Base-by-base conservation (phyloP, 1,140 invertebrate genomes). In the Cyrtorhinus lividipennis region DNA sequence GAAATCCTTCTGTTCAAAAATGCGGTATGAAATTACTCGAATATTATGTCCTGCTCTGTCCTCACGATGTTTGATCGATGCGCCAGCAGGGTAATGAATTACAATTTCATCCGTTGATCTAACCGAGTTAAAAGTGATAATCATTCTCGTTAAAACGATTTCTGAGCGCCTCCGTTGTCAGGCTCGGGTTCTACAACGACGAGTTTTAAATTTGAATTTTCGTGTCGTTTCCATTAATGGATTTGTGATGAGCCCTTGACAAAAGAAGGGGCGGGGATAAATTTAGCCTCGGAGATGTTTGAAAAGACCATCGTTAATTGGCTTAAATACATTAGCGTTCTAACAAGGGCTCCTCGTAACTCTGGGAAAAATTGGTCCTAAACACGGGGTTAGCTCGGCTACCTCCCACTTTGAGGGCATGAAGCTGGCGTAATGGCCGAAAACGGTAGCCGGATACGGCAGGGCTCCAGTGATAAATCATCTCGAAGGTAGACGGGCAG, bases 381-480 rank as follows among this genome's bases (percentile, higher is more conserved):
- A 53, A 53, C 48, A 53, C 48, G 48, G 48, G 48, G 48, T 53
- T 53, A 12, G 12, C n/a, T n/a, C n/a, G n/a, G n/a, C 48, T 53
- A 53, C 48, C 48, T 53, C 48, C 48, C 48, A 53, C 48, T 53
- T 53, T 53, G 48, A 53, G 10, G 10, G 20, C 48, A 22, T 22
- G 48, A 53, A 22, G 20, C 20, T 12, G 38, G 48, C 48, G 48
- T 53, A 53, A 53, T 53, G 48, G 48, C 48, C 18, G 48, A 53
- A 53, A 53, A 53, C 48, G 20, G 48, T 53, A 53, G 48, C 48
- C 8, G 20, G 48, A 12, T 53, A 53, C 10, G 48, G 48, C 48
- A 20, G n/a, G n/a, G n/a, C n/a, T n/a, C n/a, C n/a, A 53, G 48
- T 22, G 48, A 53, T 53, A 53, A 53, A 53, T 53, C 48, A 53